Evolutionary conservation across 2,888 invertebrate genomes (phyloP).

Genomic region (Habroteleia sp.): DNA sequence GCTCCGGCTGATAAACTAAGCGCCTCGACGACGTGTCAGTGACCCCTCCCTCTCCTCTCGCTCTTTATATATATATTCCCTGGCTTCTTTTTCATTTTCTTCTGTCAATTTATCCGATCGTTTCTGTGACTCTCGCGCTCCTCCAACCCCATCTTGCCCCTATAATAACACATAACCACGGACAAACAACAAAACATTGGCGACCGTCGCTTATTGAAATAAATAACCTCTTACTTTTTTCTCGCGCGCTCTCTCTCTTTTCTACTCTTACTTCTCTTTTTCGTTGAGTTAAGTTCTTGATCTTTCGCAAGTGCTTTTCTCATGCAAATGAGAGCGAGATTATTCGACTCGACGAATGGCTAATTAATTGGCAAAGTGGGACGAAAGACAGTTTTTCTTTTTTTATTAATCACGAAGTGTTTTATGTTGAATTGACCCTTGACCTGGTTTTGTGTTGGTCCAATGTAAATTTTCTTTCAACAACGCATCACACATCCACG

Average conservation of each 20-base stretch:
- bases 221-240: slow-evolving; percentile 12
- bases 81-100: slow-evolving; percentile 47
- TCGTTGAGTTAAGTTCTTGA: no score
- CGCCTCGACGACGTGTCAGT: slow-evolving; percentile 73
- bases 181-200: not conserved
- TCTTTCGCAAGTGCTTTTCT: slow-evolving; percentile 25
- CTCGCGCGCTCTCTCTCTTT: no score
- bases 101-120: slow-evolving; percentile 41
- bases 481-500: no score
- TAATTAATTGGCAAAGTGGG: not conserved
- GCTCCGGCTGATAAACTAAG: slow-evolving; percentile 72
- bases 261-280: no score
- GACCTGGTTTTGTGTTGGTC: not conserved
- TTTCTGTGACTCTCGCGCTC: slow-evolving; percentile 9
- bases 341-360: slow-evolving; percentile 8
- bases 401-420: not conserved
- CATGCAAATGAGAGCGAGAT: slow-evolving; percentile 22
- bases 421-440: not conserved
- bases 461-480: no score
- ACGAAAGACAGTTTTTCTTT: not conserved
- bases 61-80: no score
- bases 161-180: not conserved
- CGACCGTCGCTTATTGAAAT: slow-evolving; percentile 9
- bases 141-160: slow-evolving; percentile 3
- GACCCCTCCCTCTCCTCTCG: slow-evolving; percentile 66